A percentile compares a stretch with the other conserved stretches of the same genome.
These are phyloP conservation scores for Heliconius eleuchia DNA, from an alignment of 1,140 invertebrate species.

Conservation along the genomic window DNA sequence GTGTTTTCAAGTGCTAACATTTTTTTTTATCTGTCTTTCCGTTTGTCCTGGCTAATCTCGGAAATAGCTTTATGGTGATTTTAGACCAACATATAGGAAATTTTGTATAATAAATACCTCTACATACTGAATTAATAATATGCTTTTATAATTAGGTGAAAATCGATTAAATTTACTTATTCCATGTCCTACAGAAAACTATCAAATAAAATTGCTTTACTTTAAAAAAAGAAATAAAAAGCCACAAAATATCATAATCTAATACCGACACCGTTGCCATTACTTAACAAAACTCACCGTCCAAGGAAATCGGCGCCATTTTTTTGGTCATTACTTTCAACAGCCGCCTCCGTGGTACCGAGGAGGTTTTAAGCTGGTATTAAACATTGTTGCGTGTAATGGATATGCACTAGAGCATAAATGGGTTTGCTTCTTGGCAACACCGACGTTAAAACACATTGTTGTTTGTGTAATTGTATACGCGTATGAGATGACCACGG, in stretches of 20 bases:
- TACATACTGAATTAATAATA: no score
- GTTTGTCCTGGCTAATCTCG: no score
- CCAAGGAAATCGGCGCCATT: slow-evolving; percentile 41
- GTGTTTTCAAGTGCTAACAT: no score
- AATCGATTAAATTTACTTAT: no score
- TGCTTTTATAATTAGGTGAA: no score
- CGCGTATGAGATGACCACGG: slow-evolving; percentile 34
- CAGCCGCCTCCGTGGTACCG: slow-evolving; percentile 39
- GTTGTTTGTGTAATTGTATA: slow-evolving; percentile 35
- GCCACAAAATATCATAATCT: not conserved
- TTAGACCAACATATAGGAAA: no score
- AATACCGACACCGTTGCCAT: no score
- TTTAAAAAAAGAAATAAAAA: not conserved
- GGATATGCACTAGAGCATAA: slow-evolving; percentile 72
- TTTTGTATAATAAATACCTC: no score
- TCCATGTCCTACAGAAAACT: no score
- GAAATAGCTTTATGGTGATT: no score
- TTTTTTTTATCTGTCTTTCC: no score
- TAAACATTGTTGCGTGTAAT: slow-evolving; percentile 69
- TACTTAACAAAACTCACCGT: not conserved
- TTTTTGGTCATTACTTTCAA: slow-evolving; percentile 44
- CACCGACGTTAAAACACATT: slow-evolving; percentile 43
- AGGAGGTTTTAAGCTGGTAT: slow-evolving; percentile 54
- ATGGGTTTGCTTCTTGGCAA: slow-evolving; percentile 54
- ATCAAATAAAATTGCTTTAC: no score